Evolutionary conservation across 2,888 invertebrate species (phyloP).

Genomic region (Drosophila peninsularis): DNA sequence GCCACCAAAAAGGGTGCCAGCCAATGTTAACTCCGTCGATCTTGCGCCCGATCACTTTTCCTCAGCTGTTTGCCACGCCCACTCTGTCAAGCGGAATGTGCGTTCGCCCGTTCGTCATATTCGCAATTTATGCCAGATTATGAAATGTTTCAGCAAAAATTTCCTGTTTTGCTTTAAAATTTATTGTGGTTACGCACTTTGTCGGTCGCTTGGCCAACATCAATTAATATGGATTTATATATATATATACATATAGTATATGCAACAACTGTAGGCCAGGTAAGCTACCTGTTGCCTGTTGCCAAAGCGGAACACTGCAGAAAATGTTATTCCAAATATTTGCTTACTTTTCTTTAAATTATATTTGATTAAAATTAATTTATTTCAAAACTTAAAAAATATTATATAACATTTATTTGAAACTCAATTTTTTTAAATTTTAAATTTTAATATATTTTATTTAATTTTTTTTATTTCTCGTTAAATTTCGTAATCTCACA

Average conservation of each 20-base stretch:
- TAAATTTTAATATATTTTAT: not conserved
- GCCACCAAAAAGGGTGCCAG: slow-evolving; percentile 31
- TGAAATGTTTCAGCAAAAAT: slow-evolving; percentile 63
- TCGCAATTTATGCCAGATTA: slow-evolving; percentile 62
- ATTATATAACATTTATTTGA: too few species aligned
- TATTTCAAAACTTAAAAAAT: not conserved
- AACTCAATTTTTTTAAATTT: not conserved
- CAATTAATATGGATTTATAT: slow-evolving; percentile 63
- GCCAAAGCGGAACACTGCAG: not conserved
- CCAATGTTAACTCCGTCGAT: slow-evolving; percentile 10
- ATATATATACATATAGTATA: slow-evolving; percentile 26
- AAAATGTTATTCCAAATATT: not conserved
- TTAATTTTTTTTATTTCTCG: too few species aligned
- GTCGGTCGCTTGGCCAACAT: slow-evolving; percentile 46
- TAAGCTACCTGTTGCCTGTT: slow-evolving; percentile 5
- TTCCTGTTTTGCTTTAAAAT: slow-evolving; percentile 65
- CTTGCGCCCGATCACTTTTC: slow-evolving; percentile 13
- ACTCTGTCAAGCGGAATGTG: not conserved
- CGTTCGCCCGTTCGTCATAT: slow-evolving; percentile 53
- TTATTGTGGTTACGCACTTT: slow-evolving; percentile 65
- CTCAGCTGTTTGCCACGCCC: slow-evolving; percentile 30
- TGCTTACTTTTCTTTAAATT: not conserved
- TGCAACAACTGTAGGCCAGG: slow-evolving; percentile 17
- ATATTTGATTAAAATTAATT: not conserved
- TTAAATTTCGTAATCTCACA: rapidly evolving